Evolutionary conservation across 2,797 vertebrate genomes (phyloP).

Genomic region (Molossus alvarezi): DNA sequence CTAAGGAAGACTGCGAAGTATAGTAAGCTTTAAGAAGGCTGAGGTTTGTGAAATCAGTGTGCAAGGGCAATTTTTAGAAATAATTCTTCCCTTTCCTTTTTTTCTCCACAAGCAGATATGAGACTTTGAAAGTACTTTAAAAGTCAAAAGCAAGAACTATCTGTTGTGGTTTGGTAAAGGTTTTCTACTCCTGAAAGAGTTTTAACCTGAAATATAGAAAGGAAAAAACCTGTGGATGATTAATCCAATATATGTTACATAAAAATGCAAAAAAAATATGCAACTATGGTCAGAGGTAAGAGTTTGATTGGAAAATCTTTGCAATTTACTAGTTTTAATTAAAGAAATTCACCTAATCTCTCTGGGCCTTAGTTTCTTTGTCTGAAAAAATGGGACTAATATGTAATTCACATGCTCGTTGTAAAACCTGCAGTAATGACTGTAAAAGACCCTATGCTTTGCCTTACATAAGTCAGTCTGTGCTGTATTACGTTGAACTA

Average conservation of each 20-base stretch:
- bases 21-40: conserved; percentile 79
- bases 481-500: not conserved
- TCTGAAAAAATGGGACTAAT: not conserved
- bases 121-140: conserved; percentile 52
- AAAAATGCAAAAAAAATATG: not conserved
- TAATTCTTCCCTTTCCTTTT: conserved; percentile 34
- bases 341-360: conserved; percentile 46
- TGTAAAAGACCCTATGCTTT: not conserved
- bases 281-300: not conserved
- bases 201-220: conserved; percentile 38
- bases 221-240: conserved; percentile 76
- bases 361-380: not conserved
- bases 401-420: not conserved
- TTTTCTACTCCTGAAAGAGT: conserved; percentile 54
- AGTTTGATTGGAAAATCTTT: not conserved
- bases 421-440: not conserved
- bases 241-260: conserved; percentile 69
- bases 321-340: conserved; percentile 51
- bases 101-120: conserved; percentile 64
- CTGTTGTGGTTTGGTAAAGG: conserved; percentile 28
- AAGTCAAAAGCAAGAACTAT: conserved; percentile 62
- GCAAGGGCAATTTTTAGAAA: conserved; percentile 65
- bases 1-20: conserved; percentile 88
- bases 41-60: conserved; percentile 75
- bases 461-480: not conserved